Evolutionary conservation across 30 jellyfish, hydroid and myxozoan genomes (phyloP).

Genomic region (Chironex yamaguchii): DNA sequence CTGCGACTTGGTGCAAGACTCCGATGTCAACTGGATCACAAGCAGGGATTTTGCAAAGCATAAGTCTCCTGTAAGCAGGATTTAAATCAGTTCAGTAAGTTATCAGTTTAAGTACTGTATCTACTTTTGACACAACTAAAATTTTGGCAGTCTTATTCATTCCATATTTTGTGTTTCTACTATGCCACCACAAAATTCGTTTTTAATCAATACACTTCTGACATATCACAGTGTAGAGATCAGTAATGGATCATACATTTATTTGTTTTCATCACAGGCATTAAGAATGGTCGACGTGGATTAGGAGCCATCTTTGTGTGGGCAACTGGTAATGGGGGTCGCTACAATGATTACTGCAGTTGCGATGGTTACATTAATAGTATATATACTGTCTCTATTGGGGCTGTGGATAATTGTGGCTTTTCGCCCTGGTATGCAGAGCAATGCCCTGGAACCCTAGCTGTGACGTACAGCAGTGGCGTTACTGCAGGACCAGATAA

Average conservation of each 20-base stretch:
- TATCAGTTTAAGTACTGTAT: no score
- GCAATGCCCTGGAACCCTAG: slow-evolving; percentile 98
- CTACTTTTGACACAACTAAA: no score
- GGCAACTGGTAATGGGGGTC: slow-evolving; percentile 99
- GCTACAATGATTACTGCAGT: slow-evolving; percentile 85
- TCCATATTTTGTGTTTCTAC: no score
- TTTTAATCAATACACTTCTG: no score
- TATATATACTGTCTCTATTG: slow-evolving; percentile 88
- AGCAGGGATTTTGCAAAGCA: no score
- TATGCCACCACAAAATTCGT: no score
- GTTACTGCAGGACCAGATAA: slow-evolving; percentile 74
- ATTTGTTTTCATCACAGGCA: slow-evolving; percentile 59
- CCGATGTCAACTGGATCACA: no score
- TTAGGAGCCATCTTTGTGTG: slow-evolving; percentile 94
- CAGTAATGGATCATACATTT: background rate
- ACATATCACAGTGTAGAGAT: no score
- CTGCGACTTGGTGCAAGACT: no score
- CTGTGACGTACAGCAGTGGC: slow-evolving; percentile 99
- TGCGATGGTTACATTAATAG: slow-evolving; percentile 99
- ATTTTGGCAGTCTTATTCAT: no score
- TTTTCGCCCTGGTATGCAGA: slow-evolving; percentile 98
- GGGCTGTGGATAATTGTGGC: slow-evolving; percentile 99
- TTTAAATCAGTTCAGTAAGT: no score
- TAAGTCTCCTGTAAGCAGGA: no score
- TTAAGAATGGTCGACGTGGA: slow-evolving; percentile 85